Evolutionary conservation across 2,888 invertebrate species (phyloP).

Genomic region (Pilophorus perplexus): DNA sequence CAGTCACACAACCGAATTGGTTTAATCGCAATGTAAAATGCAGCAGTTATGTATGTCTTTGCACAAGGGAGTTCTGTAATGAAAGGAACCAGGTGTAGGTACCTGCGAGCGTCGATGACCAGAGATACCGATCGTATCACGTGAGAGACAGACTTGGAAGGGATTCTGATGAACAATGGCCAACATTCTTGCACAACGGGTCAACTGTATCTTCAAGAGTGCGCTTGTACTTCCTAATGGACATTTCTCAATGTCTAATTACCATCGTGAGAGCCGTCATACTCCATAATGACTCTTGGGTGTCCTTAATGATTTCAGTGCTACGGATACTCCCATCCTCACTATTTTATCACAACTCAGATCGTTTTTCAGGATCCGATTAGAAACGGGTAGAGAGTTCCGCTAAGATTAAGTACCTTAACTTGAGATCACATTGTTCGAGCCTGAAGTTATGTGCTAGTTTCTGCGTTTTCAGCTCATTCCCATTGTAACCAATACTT

Average conservation of each 20-base stretch:
- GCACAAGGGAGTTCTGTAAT: no score
- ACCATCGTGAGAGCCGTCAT: slow-evolving; percentile 10
- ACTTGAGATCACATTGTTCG: no score
- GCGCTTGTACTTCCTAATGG: slow-evolving; percentile 20
- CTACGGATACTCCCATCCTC: not conserved
- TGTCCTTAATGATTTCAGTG: slow-evolving; percentile 1
- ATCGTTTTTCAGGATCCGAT: not conserved
- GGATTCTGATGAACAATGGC: slow-evolving; percentile 3
- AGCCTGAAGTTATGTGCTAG: no score
- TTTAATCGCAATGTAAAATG: no score
- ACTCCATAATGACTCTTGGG: slow-evolving; percentile 6
- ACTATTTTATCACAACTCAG: not conserved
- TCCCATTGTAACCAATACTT: no score
- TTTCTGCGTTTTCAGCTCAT: no score
- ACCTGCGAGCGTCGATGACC: no score
- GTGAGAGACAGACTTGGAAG: not conserved
- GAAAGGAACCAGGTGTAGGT: no score
- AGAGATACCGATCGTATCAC: slow-evolving; percentile 2
- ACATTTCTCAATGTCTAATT: slow-evolving; percentile 24
- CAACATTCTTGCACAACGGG: slow-evolving; percentile 22
- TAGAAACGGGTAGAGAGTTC: no score
- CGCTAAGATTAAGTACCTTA: no score
- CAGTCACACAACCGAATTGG: not conserved
- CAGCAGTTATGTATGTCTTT: no score
- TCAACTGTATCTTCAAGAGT: not conserved